Conservation (phyloP, 2,888 invertebrate genomes). For the Cephus rjabovi region DNA sequence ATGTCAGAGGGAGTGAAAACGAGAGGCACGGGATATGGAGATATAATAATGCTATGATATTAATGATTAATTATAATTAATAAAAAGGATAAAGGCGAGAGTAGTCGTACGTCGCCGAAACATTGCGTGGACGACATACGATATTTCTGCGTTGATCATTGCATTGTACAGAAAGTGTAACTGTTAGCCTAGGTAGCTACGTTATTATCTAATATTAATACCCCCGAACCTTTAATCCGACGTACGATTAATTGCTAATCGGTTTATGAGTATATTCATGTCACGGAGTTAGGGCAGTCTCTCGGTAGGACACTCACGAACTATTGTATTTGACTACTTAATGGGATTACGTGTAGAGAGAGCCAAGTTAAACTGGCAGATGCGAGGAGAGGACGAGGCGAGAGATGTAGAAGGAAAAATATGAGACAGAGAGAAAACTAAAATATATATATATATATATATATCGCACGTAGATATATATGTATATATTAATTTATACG, state of each 20-base stretch:
- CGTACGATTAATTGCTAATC: conserved; percentile 14
- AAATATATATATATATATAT: background rate
- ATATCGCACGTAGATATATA: background rate
- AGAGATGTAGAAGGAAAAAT: conserved; percentile 7
- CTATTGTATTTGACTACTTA: conserved; percentile 29
- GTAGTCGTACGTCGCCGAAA: background rate
- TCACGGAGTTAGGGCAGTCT: conserved; percentile 36
- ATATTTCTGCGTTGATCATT: conserved; percentile 30
- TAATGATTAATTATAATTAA: conserved; percentile 14
- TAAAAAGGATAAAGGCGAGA: background rate
- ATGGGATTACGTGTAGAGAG: conserved; percentile 23
- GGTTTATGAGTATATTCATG: conserved; percentile 28
- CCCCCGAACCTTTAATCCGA: conserved; percentile 29
- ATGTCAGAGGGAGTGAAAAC: conserved; percentile 27
- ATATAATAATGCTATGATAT: conserved; percentile 24
- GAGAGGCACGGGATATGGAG: conserved; percentile 15
- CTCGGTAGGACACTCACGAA: conserved; percentile 18
- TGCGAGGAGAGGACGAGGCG: background rate
- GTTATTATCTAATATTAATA: conserved; percentile 49
- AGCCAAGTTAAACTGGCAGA: conserved; percentile 14
- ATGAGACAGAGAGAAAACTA: conserved; percentile 16
- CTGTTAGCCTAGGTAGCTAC: conserved; percentile 62
- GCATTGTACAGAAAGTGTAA: conserved; percentile 65
- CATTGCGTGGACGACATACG: conserved; percentile 37
- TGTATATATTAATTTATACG: conserved; percentile 2